Conservation (phyloP, 2,113 vertebrate species). For the Brachyistius frenatus region DNA sequence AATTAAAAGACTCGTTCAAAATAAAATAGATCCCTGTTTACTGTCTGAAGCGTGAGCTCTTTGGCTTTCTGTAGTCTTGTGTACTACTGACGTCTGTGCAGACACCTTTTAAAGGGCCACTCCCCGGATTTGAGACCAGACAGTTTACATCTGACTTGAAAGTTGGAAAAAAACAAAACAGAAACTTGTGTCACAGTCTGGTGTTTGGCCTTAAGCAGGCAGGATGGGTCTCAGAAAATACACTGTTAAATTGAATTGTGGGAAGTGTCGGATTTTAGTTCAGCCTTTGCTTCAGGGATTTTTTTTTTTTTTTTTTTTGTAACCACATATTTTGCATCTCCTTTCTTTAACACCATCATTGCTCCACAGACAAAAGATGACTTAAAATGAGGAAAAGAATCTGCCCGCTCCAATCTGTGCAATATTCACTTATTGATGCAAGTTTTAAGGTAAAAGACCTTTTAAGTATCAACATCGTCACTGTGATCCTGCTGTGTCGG, state of each 20-base stretch:
- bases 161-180: no score
- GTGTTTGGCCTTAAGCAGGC: neutral
- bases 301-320: no score
- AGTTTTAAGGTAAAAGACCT: neutral
- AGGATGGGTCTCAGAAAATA: neutral
- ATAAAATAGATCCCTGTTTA: conserved; percentile 80
- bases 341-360: neutral
- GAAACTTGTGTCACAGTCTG: conserved; percentile 9
- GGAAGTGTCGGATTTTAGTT: neutral
- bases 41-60: conserved; percentile 68
- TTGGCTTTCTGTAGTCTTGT: conserved; percentile 17
- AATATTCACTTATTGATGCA: neutral
- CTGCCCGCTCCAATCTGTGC: neutral
- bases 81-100: neutral
- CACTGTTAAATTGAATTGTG: neutral
- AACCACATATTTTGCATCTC: neutral
- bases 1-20: conserved; percentile 99
- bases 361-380: neutral
- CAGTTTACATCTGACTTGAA: no score
- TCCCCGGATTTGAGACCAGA: neutral
- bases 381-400: neutral
- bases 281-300: neutral
- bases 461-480: neutral
- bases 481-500: neutral
- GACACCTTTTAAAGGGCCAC: conserved; percentile 1